phyloP scores from a whole-genome alignment of 2,797 vertebrate species.

The Ceryle rudis region DNA sequence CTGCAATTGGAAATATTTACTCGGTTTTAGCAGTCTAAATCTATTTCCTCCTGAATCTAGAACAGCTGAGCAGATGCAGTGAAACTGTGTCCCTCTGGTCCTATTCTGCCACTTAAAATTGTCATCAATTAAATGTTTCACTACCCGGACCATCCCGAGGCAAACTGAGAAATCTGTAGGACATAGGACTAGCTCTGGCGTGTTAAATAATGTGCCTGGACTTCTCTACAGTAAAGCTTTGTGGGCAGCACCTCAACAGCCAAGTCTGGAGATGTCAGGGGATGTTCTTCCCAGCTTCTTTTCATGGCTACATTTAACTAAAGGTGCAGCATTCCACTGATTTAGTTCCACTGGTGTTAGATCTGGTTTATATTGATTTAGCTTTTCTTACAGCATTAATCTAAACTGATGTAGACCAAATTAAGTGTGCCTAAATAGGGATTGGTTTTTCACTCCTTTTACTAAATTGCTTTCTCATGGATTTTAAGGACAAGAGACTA shows the following conservation, averaged over 20 bases:
- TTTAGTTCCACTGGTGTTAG: conserved; percentile 34
- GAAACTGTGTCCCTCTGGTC: neutral
- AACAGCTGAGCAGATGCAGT: neutral
- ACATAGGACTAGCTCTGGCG: neutral
- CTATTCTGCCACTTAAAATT: neutral
- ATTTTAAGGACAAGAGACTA: conserved; percentile 51
- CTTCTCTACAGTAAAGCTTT: neutral
- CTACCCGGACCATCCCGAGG: neutral
- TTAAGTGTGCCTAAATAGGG: conserved; percentile 40
- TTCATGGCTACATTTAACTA: conserved; percentile 5
- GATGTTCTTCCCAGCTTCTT: neutral
- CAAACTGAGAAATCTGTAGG: neutral
- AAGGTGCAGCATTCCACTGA: conserved; percentile 29
- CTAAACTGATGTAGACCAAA: conserved; percentile 62
- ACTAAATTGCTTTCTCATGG: conserved; percentile 60
- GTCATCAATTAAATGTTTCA: neutral
- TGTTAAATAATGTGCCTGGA: neutral
- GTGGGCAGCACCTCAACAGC: neutral
- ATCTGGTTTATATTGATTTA: conserved; percentile 60
- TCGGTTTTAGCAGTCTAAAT: neutral
- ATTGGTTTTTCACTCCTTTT: conserved; percentile 46
- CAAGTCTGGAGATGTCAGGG: neutral
- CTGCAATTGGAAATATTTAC: neutral
- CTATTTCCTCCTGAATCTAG: neutral
- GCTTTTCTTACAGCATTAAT: conserved; percentile 54